Percentiles rank a stretch among this genome's conserved stretches.
phyloP scores from a whole-genome alignment of 1,140 invertebrate genomes.

The Lepidurus packardi region DNA sequence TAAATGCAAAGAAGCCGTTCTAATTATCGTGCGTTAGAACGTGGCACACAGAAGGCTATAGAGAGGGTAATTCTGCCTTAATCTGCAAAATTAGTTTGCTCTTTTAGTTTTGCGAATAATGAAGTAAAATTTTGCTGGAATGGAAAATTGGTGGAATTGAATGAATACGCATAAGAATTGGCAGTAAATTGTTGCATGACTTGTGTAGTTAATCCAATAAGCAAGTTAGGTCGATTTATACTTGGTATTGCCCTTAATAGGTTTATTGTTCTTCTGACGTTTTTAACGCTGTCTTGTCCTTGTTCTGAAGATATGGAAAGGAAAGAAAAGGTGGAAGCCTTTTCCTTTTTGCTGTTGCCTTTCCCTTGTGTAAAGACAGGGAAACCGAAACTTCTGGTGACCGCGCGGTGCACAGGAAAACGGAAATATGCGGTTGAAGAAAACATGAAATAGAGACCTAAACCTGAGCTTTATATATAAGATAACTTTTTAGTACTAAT shows the following conservation, averaged over 20 bases:
- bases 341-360: not conserved
- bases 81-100: no score
- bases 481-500: not conserved
- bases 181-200: not conserved
- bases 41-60: no score
- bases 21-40: not conserved
- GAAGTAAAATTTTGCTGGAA: not conserved
- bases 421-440: not conserved
- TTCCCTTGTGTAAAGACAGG: not conserved
- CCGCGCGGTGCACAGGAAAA: not conserved
- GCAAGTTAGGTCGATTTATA: not conserved
- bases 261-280: not conserved
- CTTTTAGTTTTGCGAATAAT: no score
- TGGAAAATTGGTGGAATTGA: not conserved
- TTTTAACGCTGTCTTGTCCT: not conserved
- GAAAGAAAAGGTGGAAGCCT: slow-evolving; percentile 1
- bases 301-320: not conserved
- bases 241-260: not conserved
- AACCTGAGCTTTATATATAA: not conserved
- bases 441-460: not conserved
- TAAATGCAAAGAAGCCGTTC: not conserved
- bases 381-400: not conserved
- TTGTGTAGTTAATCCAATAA: not conserved
- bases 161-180: not conserved
- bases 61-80: no score